Evolutionary conservation across 2,888 invertebrate species (phyloP), one percentile per base, ranked within the genome.

Genomic region (Clunio marinus): DNA sequence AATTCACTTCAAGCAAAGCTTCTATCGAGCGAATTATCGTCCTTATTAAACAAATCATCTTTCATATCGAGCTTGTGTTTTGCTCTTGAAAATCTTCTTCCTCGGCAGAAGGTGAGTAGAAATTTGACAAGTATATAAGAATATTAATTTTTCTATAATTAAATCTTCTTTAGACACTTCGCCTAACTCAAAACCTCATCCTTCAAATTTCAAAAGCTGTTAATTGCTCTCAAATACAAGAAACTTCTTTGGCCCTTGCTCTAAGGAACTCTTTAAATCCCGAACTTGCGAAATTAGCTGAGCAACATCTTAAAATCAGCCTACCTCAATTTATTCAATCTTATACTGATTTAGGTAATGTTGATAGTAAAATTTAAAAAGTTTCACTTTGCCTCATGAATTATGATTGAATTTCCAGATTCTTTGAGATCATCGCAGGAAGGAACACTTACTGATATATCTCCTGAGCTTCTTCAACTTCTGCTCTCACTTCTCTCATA

Each of bases 221-320:
- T 75, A 89, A 89, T 77, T 85, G 96, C 75, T 89, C 91, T 73
- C 68, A 68, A 37, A 88, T 94, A 58, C 93, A 95, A 81, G 96
- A 96, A 83, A 91, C 95, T 75, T 88, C 91, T 63, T 88, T 96
- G 80, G 91, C 92, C 69, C 83, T 96, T 75, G 89, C 92, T 70
- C 81, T 96, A 72, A 85, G 89, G 73, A 87, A 91, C 76, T 93
- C 94, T 17, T 84, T 86, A 55, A 89, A 88, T 77, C 76, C 84
- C 59, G 94, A 95, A 74, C 84, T 91, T 69, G 83, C 86, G 70
- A 82, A 82, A 72, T 82, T 87, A 75, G 90, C 95, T 27, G 83
- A 86, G 73, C 87, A 88, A 74, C 91, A 92, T 78, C 82, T 95
- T 70, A 88, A 88, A 76, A 86, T 86, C 77, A 88, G 89, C 77